Evolutionary conservation across 1,140 invertebrate genomes (phyloP), one percentile per base, ranked within the genome.

Genomic region (Zaprionus davidi): DNA sequence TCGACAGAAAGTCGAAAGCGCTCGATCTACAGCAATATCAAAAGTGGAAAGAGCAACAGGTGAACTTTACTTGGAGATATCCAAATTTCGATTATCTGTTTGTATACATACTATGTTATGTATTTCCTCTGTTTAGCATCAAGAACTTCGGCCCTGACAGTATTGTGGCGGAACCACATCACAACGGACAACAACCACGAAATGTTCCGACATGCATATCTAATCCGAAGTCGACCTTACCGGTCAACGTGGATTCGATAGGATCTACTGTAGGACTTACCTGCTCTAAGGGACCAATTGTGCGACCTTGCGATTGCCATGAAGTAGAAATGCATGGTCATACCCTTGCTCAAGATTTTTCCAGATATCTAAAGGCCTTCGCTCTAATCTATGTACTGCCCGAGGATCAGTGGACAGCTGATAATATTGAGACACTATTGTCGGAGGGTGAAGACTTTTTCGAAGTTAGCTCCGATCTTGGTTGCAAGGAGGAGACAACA

Each of bases 341-440:
- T 3, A 24, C 46, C 9, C 24, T 53, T 65, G 57, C 24, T 7
- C 46, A 56, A 5, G 62, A 84, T n/a, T 80, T 71, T 41, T 56
- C 62, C n/a, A 80, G 38, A 11, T 90, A 80, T 46, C 53, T 92
- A 1, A 85, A 82, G 56, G 91, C 86, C 5, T 92, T 92, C 51
- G 90, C 88, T 2, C 49, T 92, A 41, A 65, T 91, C 12, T 90
- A 90, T 65, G 71, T 92, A 2, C 51, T 82, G 56, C 90, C 90
- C 3, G 90, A 91, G 56, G 70, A 62, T 12, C 78, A 92, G 6
- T 92, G 91, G 91, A 82, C 57, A 5, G 57, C 71, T 2, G 70
- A 71, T 2, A 77, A 82, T 7, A 69, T 92, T 1, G 79, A 91
- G 13, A 78, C 72, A 38, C 44, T 92, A 36, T 44, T 92, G 17